Evolutionary conservation across 2,888 invertebrate species (phyloP), one percentile per base, ranked within the genome.

Genomic region (Euspilapteryx auroguttella): DNA sequence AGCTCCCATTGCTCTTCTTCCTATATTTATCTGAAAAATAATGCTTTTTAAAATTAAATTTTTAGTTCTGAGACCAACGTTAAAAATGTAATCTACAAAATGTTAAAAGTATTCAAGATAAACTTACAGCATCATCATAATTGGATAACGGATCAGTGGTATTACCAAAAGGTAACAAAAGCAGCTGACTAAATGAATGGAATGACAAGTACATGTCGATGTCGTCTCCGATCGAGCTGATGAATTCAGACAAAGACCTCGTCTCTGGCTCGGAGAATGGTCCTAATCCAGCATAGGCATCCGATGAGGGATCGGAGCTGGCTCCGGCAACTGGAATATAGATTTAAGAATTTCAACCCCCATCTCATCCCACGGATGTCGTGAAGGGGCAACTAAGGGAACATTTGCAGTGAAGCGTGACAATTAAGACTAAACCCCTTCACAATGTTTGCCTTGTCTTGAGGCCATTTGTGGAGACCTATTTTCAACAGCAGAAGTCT

Each of bases 181-280:
- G 49, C 17, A 82, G 59, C 42, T 90, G 89, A 0, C 86, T 82
- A 40, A 79, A 89, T 1, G 89, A 85, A 49, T 91, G 90, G 47
- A 89, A 81, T 0, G 83, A 79, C 2, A 90, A 49, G 46, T 88
- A 90, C 21, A 83, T 55, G 20, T 79, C 77, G 11, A 85, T 61
- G 26, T 69, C 53, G 10, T 64, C 54, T 9, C 65, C 54, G 30
- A 84, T 41, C 0, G 69, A 49, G 0, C 39, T 41, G 11, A 87
- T 65, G 43, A 73, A 86, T 1, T 73, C 39, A 0, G 83, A 71
- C 4, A 84, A 40, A 0, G 75, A 44, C 30, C 58, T 57, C 0
- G 82, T 79, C 49, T 87, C 87, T 0, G 78, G 59, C 47, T 90
- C 90, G 0, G 89, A 90, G 49, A 87, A 87, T 0, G 87, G 77